Base-by-base conservation (phyloP, 2,797 vertebrate species). In the Salmo trutta region DNA sequence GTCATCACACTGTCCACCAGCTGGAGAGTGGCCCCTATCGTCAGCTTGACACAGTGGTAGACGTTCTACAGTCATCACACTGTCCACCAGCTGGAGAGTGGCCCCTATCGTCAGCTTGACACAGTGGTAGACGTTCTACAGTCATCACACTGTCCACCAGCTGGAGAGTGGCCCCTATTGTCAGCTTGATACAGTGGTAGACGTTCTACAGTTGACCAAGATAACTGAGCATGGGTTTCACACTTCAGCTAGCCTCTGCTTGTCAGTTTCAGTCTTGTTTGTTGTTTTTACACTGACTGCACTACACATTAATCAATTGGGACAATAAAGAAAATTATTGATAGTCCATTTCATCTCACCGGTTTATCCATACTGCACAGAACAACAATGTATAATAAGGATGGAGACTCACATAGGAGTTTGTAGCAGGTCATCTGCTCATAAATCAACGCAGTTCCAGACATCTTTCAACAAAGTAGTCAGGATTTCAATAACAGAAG, bases 391-490 rank as follows among this genome's bases (percentile, higher is more conserved):
- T 7, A 10, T 21, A 62, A 62, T 19, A 8, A 21, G 0, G 19
- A 64, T 31, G 14, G 4, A 54, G 17, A 33, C 97, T 96, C 90
- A 99, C 98, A 99, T 31, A 99, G 96, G 0, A 99, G 94, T 79
- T 93, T 95, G 80, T 97, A 94, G 5, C 86, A 91, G 51, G 92
- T 96, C 98, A 99, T 99, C 84, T 97, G 95, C 70, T 96, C 96
- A 8, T 97, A 97, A 75, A 99, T 64, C 16, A 99, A 73, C 0
- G 94, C 97, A 0, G 97, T 97, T 54, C 92, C 92, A 36, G 90
- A 92, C 88, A 88, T 93, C 19, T 66, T 88, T 89, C 33, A 66
- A 80, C 79, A 59, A 27, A 14, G 41, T 7, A 4, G 1, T 29
- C 2, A 10, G 8, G 15, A 47, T 7, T 5, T 75, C 12, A 52